phyloP scores from a whole-genome alignment of 1,140 invertebrate genomes.

The Propsilocerus akamusi region DNA sequence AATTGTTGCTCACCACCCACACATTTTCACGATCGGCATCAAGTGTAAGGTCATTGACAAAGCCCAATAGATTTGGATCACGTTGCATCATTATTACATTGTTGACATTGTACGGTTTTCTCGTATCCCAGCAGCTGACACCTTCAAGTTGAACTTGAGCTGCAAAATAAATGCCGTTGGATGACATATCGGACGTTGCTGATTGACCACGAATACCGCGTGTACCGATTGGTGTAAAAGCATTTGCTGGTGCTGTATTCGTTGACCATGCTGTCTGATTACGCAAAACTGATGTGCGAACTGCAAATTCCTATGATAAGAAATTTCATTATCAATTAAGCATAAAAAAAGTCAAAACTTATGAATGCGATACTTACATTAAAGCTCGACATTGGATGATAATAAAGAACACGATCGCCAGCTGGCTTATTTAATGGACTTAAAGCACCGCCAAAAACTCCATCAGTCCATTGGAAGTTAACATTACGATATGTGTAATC shows the following conservation, averaged over 20 bases:
- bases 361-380: conserved; percentile 13
- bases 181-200: conserved; percentile 48
- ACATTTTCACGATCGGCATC: conserved; percentile 46
- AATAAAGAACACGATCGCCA: conserved; percentile 42
- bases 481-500: conserved; percentile 47
- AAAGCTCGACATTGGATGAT: conserved; percentile 62
- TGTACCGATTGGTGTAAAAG: conserved; percentile 41
- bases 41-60: conserved; percentile 60
- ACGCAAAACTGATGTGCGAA: conserved; percentile 39
- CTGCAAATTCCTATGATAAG: conserved; percentile 39
- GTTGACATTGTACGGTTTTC: conserved; percentile 40
- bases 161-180: conserved; percentile 54
- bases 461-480: conserved; percentile 64
- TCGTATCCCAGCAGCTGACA: conserved; percentile 61
- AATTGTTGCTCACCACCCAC: conserved; percentile 52
- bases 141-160: conserved; percentile 53
- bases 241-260: conserved; percentile 23
- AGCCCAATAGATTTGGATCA: conserved; percentile 38
- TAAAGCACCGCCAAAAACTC: conserved; percentile 55
- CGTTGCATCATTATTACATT: conserved; percentile 39
- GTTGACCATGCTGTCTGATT: conserved; percentile 33
- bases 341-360: not conserved
- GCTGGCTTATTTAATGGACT: conserved; percentile 32
- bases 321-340: not conserved
- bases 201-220: conserved; percentile 42